phyloP scores from a whole-genome alignment of 2,888 invertebrate species.

The Heliconius sara region DNA sequence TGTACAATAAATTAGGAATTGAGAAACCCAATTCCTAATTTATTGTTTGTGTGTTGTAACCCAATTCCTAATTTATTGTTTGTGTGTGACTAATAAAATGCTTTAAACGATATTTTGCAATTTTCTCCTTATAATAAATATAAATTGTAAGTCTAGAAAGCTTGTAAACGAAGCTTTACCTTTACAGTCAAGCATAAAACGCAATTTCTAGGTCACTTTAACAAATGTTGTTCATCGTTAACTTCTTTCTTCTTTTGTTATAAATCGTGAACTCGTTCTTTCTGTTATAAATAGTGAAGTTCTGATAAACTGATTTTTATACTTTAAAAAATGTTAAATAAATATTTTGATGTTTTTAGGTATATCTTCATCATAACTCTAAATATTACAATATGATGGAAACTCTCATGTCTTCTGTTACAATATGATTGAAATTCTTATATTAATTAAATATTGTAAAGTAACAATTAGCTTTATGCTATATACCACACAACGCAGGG shows the following conservation, averaged over 20 bases:
- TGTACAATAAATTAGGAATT: no score
- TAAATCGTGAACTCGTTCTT: no score
- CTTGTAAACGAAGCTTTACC: not conserved
- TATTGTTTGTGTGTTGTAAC: not conserved
- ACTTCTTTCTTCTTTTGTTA: not conserved
- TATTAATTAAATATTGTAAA: not conserved
- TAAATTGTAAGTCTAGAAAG: not conserved
- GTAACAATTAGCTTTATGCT: no score
- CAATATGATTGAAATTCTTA: not conserved
- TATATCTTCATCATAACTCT: not conserved
- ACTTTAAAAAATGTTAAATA: not conserved
- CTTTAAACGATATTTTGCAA: not conserved
- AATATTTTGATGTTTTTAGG: not conserved
- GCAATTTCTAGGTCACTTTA: slow-evolving; percentile 7
- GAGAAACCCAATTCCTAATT: not conserved
- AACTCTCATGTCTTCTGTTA: not conserved
- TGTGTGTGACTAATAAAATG: not conserved
- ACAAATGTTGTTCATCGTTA: not conserved
- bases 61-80: not conserved
- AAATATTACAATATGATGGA: not conserved
- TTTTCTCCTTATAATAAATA: not conserved
- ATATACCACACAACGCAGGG: no score
- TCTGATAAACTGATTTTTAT: not conserved
- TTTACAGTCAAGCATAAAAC: not conserved
- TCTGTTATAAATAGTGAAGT: no score